Percentiles rank a stretch among this genome's conserved stretches.
Evolutionary conservation across 2,113 vertebrate genomes (phyloP).

Genomic region (Machaerirhynchus nigripectus): DNA sequence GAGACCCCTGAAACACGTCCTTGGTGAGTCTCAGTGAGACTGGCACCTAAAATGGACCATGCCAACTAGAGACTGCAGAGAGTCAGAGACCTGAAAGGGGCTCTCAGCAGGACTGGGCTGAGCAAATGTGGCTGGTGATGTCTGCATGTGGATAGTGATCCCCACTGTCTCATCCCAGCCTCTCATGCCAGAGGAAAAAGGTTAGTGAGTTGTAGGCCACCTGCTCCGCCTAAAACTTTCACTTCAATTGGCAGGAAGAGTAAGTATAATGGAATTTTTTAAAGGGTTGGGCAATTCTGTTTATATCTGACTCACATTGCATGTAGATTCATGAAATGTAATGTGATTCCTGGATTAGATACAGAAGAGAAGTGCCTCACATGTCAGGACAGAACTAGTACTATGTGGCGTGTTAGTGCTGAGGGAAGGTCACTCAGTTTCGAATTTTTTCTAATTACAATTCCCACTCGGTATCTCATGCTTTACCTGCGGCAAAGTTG

Average conservation of each 20-base stretch:
- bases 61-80: not conserved
- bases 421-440: constrained; percentile 56
- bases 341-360: constrained; percentile 43
- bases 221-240: constrained; percentile 41
- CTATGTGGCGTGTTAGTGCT: constrained; percentile 26
- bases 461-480: constrained; percentile 4
- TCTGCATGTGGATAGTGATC: not conserved
- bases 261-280: constrained; percentile 59
- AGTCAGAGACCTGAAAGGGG: not conserved
- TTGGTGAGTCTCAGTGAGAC: not conserved
- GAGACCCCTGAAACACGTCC: not conserved
- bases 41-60: not conserved
- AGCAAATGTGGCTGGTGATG: not conserved
- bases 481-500: constrained; percentile 34
- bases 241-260: constrained; percentile 37
- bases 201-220: not conserved
- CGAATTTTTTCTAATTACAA: constrained; percentile 15
- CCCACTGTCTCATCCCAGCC: not conserved
- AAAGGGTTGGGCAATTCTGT: constrained; percentile 46
- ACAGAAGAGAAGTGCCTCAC: constrained; percentile 38
- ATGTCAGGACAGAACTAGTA: constrained; percentile 42
- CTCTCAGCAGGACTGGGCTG: not conserved
- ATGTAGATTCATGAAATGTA: constrained; percentile 58
- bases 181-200: not conserved
- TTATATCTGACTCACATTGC: constrained; percentile 52